Conservation (phyloP, 1,140 invertebrate species). For the Mylabris phalerata region DNA sequence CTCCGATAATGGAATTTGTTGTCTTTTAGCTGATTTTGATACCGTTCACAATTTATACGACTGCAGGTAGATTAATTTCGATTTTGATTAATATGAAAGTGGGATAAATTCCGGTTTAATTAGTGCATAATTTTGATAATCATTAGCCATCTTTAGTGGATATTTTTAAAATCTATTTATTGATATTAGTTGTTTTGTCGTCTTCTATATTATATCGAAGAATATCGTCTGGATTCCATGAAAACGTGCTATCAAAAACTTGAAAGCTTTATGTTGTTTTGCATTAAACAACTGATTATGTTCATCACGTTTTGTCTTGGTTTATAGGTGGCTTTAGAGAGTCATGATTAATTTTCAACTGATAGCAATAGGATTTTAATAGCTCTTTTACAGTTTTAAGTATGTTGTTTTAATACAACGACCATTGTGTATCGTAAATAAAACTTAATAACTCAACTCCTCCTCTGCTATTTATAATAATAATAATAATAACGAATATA, state of each 20-base stretch:
- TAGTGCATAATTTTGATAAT: too few relatives aligned
- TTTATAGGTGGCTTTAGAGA: constrained; percentile 30
- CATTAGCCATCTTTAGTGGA: too few relatives aligned
- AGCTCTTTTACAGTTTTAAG: constrained; percentile 35
- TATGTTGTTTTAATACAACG: constrained; percentile 35
- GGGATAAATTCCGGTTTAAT: too few relatives aligned
- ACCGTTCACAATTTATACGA: too few relatives aligned
- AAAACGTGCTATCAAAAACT: constrained; percentile 24
- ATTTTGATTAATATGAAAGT: too few relatives aligned
- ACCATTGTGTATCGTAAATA: constrained; percentile 31
- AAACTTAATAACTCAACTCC: constrained; percentile 24
- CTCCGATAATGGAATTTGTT: too few relatives aligned
- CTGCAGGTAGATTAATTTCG: too few relatives aligned
- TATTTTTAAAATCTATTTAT: too few relatives aligned
- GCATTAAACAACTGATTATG: constrained; percentile 39
- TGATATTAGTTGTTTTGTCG: too few relatives aligned
- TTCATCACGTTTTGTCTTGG: constrained; percentile 33
- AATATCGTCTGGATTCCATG: neutral
- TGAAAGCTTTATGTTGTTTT: constrained; percentile 40
- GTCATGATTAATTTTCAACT: constrained; percentile 36
- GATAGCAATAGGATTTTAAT: constrained; percentile 38
- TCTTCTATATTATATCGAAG: too few relatives aligned
- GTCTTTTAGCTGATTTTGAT: too few relatives aligned
- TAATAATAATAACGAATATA: too few relatives aligned
- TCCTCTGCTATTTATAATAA: neutral